phyloP scores from a whole-genome alignment of 1,140 invertebrate species.

The Neomicropteryx cornuta region DNA sequence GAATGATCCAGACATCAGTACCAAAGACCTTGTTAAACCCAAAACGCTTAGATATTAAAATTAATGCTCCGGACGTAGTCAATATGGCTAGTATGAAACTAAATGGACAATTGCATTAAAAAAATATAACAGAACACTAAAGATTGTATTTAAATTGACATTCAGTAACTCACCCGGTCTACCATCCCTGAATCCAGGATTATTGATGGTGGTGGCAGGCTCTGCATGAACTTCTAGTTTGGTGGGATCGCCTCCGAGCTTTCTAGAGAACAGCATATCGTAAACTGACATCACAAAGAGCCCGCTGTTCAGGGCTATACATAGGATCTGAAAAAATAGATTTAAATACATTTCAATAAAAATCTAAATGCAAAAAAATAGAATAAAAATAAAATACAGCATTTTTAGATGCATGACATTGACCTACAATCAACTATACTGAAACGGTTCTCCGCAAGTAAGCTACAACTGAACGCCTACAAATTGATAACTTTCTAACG shows the following conservation, averaged over 20 bases:
- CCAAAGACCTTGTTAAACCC: too few species aligned
- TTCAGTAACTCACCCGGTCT: slow-evolving; percentile 41
- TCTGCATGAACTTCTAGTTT: slow-evolving; percentile 44
- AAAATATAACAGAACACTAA: slow-evolving; percentile 8
- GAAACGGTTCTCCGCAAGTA: too few species aligned
- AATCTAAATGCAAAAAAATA: slow-evolving; percentile 5
- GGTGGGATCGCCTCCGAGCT: slow-evolving; percentile 66
- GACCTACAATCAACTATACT: too few species aligned
- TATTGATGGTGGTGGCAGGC: slow-evolving; percentile 63
- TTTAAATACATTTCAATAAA: slow-evolving; percentile 1
- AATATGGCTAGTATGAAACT: neutral
- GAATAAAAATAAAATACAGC: slow-evolving; percentile 3
- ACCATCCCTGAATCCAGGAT: slow-evolving; percentile 71
- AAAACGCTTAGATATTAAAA: too few species aligned
- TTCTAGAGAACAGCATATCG: slow-evolving; percentile 57
- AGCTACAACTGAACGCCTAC: too few species aligned
- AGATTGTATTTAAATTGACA: neutral
- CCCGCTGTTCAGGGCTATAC: slow-evolving; percentile 60
- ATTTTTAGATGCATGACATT: neutral
- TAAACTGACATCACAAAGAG: slow-evolving; percentile 67
- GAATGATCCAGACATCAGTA: too few species aligned
- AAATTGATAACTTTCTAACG: too few species aligned
- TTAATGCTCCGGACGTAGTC: neutral
- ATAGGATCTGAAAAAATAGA: slow-evolving; percentile 52
- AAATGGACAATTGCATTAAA: neutral